Percentiles rank a stretch among this genome's conserved stretches.
These are phyloP conservation scores for Acronicta alni DNA, from an alignment of 2,888 invertebrate species.

Conservation along the genomic window DNA sequence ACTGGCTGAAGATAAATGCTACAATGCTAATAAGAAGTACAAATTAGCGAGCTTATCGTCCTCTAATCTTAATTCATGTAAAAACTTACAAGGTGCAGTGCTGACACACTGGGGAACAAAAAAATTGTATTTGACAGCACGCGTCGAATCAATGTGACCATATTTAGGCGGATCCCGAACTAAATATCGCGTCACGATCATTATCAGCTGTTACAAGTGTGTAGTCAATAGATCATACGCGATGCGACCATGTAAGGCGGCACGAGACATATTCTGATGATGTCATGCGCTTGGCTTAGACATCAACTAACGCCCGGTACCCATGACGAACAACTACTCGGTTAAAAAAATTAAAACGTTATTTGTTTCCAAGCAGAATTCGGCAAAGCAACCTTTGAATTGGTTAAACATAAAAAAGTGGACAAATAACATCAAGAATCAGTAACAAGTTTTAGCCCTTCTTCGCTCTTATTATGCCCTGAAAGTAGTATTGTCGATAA, in stretches of 20 bases:
- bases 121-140: constrained; percentile 48
- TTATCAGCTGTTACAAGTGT: constrained; percentile 80
- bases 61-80: constrained; percentile 59
- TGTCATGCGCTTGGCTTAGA: constrained; percentile 76
- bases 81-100: constrained; percentile 53
- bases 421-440: constrained; percentile 9
- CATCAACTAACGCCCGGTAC: constrained; percentile 63
- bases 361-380: constrained; percentile 34
- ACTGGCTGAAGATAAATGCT: constrained; percentile 38
- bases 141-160: constrained; percentile 65
- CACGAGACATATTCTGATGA: constrained; percentile 80
- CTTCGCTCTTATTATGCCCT: constrained; percentile 7
- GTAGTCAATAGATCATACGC: constrained; percentile 82
- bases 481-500: constrained; percentile 25
- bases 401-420: not conserved
- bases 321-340: constrained; percentile 58
- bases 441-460: constrained; percentile 17
- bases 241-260: constrained; percentile 84
- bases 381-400: constrained; percentile 10
- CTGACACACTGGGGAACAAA: constrained; percentile 53
- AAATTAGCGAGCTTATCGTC: constrained; percentile 54
- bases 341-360: constrained; percentile 36
- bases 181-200: constrained; percentile 73
- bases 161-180: constrained; percentile 70
- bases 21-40: constrained; percentile 42